These are phyloP conservation scores for Andrena flavipes DNA, from an alignment of 2,888 invertebrate genomes.

Conservation along the genomic window DNA sequence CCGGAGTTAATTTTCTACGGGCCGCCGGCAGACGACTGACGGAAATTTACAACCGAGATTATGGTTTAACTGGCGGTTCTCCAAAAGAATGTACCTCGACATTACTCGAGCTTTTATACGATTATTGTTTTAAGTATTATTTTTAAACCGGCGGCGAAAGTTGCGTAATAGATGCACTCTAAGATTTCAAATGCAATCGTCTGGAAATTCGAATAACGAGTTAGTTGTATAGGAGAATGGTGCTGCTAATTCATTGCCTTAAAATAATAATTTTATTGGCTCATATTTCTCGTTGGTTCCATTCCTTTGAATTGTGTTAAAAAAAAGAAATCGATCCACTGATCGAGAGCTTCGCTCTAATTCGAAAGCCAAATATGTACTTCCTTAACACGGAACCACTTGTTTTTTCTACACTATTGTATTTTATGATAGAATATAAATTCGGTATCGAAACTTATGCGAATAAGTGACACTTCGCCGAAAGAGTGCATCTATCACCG, in stretches of 20 bases:
- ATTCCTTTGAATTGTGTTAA: not conserved
- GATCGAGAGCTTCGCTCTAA: not conserved
- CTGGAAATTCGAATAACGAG: conserved; percentile 1
- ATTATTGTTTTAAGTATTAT: conserved; percentile 30
- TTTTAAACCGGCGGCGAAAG: conserved; percentile 22
- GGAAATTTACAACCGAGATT: conserved; percentile 71
- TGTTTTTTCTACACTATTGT: conserved; percentile 15
- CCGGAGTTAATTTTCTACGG: conserved; percentile 98
- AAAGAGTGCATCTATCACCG: conserved; percentile 49
- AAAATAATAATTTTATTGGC: not conserved
- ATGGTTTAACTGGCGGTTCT: conserved; percentile 67
- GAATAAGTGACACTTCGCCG: conserved; percentile 23
- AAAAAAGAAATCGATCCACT: not conserved
- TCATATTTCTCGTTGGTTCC: not conserved
- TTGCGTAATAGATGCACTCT: conserved; percentile 43
- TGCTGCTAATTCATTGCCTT: not conserved
- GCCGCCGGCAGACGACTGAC: conserved; percentile 87
- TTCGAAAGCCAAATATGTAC: conserved; percentile 24
- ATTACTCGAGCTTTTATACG: conserved; percentile 32
- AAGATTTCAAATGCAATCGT: conserved; percentile 23
- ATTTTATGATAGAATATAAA: conserved; percentile 1
- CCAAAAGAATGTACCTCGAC: conserved; percentile 36
- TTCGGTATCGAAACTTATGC: not conserved
- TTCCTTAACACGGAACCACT: conserved; percentile 18
- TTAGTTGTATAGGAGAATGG: conserved; percentile 11